Evolutionary conservation across 2,113 vertebrate genomes (phyloP).

Genomic region (Trogon melanurus): DNA sequence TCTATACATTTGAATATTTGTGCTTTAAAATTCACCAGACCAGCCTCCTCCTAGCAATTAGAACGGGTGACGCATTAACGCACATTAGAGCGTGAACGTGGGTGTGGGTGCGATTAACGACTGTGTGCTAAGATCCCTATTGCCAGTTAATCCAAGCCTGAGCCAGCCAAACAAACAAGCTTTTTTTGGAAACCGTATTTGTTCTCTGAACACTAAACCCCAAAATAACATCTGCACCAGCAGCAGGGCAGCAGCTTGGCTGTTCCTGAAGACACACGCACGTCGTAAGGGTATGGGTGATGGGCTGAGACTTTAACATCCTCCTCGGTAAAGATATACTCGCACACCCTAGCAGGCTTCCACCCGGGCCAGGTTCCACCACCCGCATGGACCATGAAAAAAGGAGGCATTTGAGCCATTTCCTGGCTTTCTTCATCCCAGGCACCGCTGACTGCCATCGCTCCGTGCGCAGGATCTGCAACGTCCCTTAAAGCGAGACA

Average conservation of each 20-base stretch:
- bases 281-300: accelerated
- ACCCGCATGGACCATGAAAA: accelerated
- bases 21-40: background rate
- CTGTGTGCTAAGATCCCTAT: background rate
- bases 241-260: background rate
- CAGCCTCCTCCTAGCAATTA: background rate
- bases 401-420: background rate
- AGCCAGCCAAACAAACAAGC: background rate
- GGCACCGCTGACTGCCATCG: background rate
- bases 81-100: accelerated
- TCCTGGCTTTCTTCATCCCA: background rate
- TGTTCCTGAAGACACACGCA: background rate
- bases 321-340: accelerated
- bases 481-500: background rate
- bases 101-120: background rate
- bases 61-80: background rate
- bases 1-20: background rate
- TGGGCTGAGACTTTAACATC: background rate
- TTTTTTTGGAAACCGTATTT: background rate
- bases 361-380: background rate
- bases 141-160: background rate
- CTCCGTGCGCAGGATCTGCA: too few relatives aligned
- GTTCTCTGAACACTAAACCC: background rate
- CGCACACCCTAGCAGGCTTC: background rate
- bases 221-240: accelerated